A percentile compares a stretch with the other conserved stretches of the same genome.
Conservation (phyloP, 2,113 vertebrate species). For the Sinocyclocheilus rhinocerous region DNA sequence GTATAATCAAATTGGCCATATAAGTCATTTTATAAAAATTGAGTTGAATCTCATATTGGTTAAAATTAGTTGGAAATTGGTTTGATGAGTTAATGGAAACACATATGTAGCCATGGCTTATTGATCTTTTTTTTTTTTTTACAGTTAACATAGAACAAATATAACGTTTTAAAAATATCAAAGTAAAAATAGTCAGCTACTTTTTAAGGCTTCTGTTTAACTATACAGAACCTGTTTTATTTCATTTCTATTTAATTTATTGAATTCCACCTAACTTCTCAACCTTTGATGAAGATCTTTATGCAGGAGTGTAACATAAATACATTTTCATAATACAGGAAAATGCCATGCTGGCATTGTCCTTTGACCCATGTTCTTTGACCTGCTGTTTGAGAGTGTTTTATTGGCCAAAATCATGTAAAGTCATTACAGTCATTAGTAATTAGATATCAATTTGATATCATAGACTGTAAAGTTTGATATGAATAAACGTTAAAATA, state of each 20-base stretch:
- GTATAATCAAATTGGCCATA: too few relatives aligned
- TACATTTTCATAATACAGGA: not conserved
- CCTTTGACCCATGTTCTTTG: not conserved
- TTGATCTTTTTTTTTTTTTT: too few relatives aligned
- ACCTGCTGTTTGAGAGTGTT: not conserved
- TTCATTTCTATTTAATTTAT: too few relatives aligned
- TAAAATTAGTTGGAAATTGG: too few relatives aligned
- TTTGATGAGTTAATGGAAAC: too few relatives aligned
- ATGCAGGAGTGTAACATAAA: not conserved
- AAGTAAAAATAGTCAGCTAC: too few relatives aligned
- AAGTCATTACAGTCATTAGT: not conserved
- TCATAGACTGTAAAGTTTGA: too few relatives aligned
- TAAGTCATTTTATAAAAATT: not conserved
- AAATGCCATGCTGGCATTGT: not conserved
- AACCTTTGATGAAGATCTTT: not conserved
- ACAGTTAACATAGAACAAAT: too few relatives aligned
- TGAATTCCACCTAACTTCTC: not conserved
- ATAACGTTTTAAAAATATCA: too few relatives aligned
- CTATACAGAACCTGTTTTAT: too few relatives aligned
- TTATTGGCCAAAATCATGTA: not conserved
- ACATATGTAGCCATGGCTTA: too few relatives aligned
- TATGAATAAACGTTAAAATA: not conserved
- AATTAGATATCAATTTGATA: not conserved
- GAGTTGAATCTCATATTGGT: not conserved
- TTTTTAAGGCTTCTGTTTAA: too few relatives aligned